A percentile compares a stretch with the other conserved stretches of the same genome.
These are phyloP conservation scores for Dryoscopus gambensis DNA, from an alignment of 2,113 vertebrate species.

Conservation along the genomic window DNA sequence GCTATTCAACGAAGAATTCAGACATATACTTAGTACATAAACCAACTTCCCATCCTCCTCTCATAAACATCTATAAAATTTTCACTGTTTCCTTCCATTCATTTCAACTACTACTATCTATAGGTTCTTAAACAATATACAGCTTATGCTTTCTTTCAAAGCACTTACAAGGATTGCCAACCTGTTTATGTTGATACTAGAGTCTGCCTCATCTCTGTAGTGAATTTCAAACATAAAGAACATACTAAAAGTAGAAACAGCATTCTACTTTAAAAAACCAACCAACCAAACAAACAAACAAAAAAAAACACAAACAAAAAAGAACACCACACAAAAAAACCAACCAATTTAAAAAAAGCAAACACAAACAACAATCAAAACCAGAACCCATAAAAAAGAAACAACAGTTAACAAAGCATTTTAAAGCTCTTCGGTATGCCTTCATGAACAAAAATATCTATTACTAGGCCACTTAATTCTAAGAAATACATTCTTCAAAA, in stretches of 20 bases:
- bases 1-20: neutral
- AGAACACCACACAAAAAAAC: too few species aligned
- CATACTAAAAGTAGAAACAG: neutral
- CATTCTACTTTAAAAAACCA: neutral
- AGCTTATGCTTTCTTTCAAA: neutral
- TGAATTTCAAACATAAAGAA: neutral
- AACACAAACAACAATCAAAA: neutral
- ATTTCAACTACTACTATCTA: neutral
- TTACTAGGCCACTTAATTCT: neutral
- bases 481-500: neutral
- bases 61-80: neutral
- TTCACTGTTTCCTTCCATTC: neutral
- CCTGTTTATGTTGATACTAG: neutral
- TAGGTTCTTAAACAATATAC: neutral
- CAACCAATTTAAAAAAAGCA: too few species aligned
- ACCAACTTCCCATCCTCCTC: neutral
- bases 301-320: neutral
- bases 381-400: neutral
- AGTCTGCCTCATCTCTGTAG: neutral
- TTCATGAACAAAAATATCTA: neutral
- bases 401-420: neutral
- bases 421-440: neutral
- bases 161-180: neutral
- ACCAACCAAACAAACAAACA: too few species aligned
- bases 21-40: neutral